These are phyloP conservation scores for Paragorgia papillata DNA, from an alignment of 92 coral and sea anemone species.

Conservation along the genomic window DNA sequence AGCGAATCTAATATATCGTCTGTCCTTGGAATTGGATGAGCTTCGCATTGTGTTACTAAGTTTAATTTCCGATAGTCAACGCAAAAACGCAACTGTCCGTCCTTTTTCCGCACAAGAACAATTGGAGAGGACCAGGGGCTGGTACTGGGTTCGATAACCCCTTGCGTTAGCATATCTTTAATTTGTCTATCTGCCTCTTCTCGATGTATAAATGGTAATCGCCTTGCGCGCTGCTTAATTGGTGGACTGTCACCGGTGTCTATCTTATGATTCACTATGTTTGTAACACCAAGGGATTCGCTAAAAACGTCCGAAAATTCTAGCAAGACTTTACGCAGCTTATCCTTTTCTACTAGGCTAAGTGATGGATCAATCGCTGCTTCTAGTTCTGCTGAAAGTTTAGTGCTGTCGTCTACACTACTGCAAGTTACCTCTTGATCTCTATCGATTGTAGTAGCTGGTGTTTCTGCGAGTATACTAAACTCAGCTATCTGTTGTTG, in stretches of 20 bases:
- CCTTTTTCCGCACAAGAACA: constrained; percentile 43
- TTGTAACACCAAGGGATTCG: constrained; percentile 19
- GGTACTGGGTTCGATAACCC: constrained; percentile 46
- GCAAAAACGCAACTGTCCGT: constrained; percentile 47
- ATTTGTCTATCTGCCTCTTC: constrained; percentile 39
- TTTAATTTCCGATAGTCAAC: constrained; percentile 44
- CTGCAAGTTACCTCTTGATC: not conserved
- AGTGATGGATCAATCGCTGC: constrained; percentile 36
- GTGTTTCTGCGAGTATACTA: constrained; percentile 33
- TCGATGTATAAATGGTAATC: constrained; percentile 44
- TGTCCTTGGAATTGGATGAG: too few species aligned
- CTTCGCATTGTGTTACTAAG: constrained; percentile 14
- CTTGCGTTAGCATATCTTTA: constrained; percentile 44
- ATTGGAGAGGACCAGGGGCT: constrained; percentile 59
- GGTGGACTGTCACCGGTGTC: constrained; percentile 14
- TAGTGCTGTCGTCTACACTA: not conserved
- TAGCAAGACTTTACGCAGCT: not conserved
- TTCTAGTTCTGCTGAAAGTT: constrained; percentile 44
- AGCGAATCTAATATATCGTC: too few species aligned
- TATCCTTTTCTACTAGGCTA: not conserved
- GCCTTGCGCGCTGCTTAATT: constrained; percentile 30
- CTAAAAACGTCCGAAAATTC: constrained; percentile 33
- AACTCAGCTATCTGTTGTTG: constrained; percentile 39
- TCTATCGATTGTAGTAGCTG: not conserved
- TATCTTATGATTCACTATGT: constrained; percentile 1